phyloP scores from a whole-genome alignment of 1,140 invertebrate genomes.

The Psilanteris sp. region DNA sequence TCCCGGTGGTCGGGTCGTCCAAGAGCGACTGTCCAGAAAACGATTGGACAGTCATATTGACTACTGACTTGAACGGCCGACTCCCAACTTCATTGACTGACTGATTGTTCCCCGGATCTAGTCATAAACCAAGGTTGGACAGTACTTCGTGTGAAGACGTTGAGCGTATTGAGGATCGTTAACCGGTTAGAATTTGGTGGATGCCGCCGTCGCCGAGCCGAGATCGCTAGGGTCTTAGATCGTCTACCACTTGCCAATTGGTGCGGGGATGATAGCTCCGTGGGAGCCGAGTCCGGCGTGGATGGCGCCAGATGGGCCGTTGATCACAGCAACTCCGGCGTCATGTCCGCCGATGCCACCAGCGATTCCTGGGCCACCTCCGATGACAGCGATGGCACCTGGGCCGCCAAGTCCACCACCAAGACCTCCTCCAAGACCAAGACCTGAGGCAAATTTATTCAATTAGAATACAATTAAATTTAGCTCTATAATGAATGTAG shows the following conservation, averaged over 20 bases:
- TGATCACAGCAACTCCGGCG: slow-evolving; percentile 80
- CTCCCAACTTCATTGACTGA: slow-evolving; percentile 54
- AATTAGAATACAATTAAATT: too few relatives aligned
- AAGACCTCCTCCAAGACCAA: slow-evolving; percentile 37
- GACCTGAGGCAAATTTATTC: too few relatives aligned
- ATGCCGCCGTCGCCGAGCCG: slow-evolving; percentile 80
- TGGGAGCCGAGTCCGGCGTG: slow-evolving; percentile 79
- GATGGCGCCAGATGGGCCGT: slow-evolving; percentile 80
- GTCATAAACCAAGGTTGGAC: slow-evolving; percentile 73
- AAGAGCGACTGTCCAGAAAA: slow-evolving; percentile 60
- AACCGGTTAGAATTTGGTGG: slow-evolving; percentile 78
- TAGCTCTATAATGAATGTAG: too few relatives aligned
- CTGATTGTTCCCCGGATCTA: slow-evolving; percentile 49
- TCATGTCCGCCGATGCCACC: slow-evolving; percentile 78
- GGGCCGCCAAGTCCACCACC: slow-evolving; percentile 60
- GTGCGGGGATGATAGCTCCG: slow-evolving; percentile 79
- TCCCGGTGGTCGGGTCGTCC: slow-evolving; percentile 40
- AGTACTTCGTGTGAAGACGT: slow-evolving; percentile 75
- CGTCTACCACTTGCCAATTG: slow-evolving; percentile 77
- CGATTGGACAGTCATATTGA: slow-evolving; percentile 62
- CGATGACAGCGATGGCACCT: slow-evolving; percentile 79
- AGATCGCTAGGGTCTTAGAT: slow-evolving; percentile 78
- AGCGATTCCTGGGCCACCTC: slow-evolving; percentile 75
- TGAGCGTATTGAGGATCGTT: slow-evolving; percentile 77
- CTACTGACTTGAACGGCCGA: slow-evolving; percentile 56